Percentiles rank a stretch among this genome's conserved stretches.
These are phyloP conservation scores for Nothoprocta perdicaria DNA, from an alignment of 2,113 vertebrate genomes.

Conservation along the genomic window DNA sequence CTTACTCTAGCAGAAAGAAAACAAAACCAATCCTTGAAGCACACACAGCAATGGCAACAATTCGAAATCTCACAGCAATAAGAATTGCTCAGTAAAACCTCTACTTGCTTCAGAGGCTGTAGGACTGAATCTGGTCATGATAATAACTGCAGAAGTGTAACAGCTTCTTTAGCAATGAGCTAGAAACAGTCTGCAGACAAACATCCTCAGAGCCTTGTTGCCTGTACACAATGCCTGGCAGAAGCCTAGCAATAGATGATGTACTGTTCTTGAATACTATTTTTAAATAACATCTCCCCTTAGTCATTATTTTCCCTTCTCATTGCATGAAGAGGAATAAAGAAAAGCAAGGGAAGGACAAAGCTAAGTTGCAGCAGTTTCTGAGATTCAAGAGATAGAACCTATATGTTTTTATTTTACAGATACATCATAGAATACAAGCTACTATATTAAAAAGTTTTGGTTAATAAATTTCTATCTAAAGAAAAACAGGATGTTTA, in stretches of 20 bases:
- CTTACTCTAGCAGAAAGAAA: conserved; percentile 84
- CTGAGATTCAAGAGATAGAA: background rate
- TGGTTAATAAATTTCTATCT: background rate
- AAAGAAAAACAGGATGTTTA: background rate
- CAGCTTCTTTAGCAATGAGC: background rate
- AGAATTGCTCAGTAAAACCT: background rate
- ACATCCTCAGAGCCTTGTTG: background rate
- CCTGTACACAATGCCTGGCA: background rate
- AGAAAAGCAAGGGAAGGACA: background rate
- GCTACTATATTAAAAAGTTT: background rate
- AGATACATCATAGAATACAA: background rate
- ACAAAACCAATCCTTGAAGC: background rate
- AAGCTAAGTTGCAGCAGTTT: background rate
- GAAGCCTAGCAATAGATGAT: background rate
- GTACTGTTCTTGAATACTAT: background rate
- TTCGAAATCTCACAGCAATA: background rate
- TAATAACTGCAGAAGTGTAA: background rate
- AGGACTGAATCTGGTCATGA: background rate
- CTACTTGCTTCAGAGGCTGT: background rate
- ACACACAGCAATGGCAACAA: background rate
- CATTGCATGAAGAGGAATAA: background rate
- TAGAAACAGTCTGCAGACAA: background rate
- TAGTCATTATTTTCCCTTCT: background rate
- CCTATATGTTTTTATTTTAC: background rate
- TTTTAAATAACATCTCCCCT: background rate